phyloP scores from a whole-genome alignment of 37 sponge, comb jelly and placozoan species.

The Mnemiopsis leidyi region DNA sequence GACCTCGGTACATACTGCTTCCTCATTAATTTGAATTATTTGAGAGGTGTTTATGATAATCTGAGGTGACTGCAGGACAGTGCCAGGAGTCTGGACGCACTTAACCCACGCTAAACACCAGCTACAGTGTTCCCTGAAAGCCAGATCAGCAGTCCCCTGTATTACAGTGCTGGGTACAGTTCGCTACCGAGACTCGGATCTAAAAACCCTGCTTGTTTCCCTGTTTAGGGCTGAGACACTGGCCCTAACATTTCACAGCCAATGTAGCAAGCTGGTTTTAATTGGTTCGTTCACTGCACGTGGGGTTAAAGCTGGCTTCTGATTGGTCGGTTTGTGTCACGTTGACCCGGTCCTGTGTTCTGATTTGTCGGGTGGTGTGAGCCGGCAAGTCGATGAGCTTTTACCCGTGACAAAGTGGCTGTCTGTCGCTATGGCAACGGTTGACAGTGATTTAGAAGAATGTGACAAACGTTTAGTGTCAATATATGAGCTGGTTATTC shows the following conservation, averaged over 20 bases:
- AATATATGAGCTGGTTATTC: neutral
- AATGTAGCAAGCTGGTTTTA: neutral
- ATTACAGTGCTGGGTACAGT: neutral
- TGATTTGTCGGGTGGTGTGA: neutral
- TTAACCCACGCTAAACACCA: neutral
- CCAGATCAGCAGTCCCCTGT: neutral
- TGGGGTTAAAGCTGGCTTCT: neutral
- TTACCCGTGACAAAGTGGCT: constrained; percentile 22
- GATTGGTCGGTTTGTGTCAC: neutral
- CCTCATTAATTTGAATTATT: neutral
- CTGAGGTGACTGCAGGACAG: neutral
- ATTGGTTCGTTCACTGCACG: neutral
- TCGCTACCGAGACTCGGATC: neutral
- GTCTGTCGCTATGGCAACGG: neutral
- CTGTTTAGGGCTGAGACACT: neutral
- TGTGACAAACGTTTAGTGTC: neutral
- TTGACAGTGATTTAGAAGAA: neutral
- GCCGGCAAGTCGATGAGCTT: constrained; percentile 1
- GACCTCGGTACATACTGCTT: neutral
- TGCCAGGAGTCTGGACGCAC: neutral
- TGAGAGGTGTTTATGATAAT: constrained; percentile 37
- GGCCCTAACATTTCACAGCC: too few species aligned
- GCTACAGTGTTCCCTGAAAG: neutral
- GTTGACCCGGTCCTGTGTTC: neutral
- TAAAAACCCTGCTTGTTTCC: neutral